A percentile compares a stretch with the other conserved stretches of the same genome.
phyloP scores from a whole-genome alignment of 2,888 invertebrate genomes.

The Parthenolecanium corni region DNA sequence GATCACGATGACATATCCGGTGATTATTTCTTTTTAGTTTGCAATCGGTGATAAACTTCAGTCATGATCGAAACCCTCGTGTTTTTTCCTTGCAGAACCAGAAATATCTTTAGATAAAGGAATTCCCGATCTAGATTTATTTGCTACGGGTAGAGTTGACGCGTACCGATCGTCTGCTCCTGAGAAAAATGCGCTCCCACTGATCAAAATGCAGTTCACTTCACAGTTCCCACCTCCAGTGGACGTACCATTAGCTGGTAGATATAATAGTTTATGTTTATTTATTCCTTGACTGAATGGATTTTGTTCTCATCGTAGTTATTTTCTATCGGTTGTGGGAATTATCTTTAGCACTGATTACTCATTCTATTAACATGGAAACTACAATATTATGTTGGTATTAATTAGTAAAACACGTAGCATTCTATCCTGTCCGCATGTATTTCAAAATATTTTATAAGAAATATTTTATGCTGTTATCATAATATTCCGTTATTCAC shows the following conservation, averaged over 20 bases:
- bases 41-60: no score
- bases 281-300: background rate
- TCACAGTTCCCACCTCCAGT: slow-evolving; percentile 19
- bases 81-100: slow-evolving; percentile 12
- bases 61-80: no score
- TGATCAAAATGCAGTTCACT: slow-evolving; percentile 14
- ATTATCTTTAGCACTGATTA: no score
- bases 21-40: background rate
- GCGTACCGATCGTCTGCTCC: slow-evolving; percentile 11
- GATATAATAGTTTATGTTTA: background rate
- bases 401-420: no score
- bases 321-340: no score
- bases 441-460: no score
- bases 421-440: no score
- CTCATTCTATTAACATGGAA: no score
- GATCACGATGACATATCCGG: slow-evolving; percentile 19
- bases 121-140: slow-evolving; percentile 20
- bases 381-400: no score
- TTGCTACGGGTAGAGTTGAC: slow-evolving; percentile 11
- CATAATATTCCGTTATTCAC: no score
- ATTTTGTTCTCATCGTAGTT: no score
- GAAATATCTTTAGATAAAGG: slow-evolving; percentile 18
- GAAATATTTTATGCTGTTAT: no score
- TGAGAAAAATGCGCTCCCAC: slow-evolving; percentile 6
- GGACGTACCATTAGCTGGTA: slow-evolving; percentile 17